Conservation (phyloP, 1,140 invertebrate species). For the Chymomyza costata region DNA sequence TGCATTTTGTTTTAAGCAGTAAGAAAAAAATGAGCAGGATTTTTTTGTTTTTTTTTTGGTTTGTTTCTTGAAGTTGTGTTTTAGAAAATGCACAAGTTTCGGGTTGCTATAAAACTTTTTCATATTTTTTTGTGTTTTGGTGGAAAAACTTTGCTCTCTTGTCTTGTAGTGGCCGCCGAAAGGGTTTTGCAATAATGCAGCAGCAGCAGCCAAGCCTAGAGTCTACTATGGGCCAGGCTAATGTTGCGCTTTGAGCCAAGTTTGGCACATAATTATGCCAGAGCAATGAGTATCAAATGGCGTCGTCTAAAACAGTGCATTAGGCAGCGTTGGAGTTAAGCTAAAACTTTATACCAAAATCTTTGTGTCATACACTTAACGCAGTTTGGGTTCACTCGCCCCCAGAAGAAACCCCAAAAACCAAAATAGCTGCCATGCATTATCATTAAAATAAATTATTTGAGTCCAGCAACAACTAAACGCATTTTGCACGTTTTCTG, state of each 20-base stretch:
- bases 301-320: too few species aligned
- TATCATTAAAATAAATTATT: slow-evolving; percentile 75
- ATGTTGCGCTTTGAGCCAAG: too few species aligned
- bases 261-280: too few species aligned
- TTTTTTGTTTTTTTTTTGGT: slow-evolving; percentile 17
- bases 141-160: slow-evolving; percentile 65
- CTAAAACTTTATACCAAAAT: too few species aligned
- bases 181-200: slow-evolving; percentile 70
- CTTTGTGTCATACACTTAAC: slow-evolving; percentile 54
- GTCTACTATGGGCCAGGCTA: too few species aligned
- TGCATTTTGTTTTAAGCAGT: slow-evolving; percentile 65
- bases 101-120: slow-evolving; percentile 66
- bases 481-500: slow-evolving; percentile 67
- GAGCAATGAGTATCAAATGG: too few species aligned
- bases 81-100: slow-evolving; percentile 69
- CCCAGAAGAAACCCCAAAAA: slow-evolving; percentile 5
- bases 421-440: slow-evolving; percentile 57
- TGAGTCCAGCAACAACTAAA: slow-evolving; percentile 54
- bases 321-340: too few species aligned
- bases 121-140: not conserved
- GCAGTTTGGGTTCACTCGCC: too few species aligned
- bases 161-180: slow-evolving; percentile 57
- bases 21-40: slow-evolving; percentile 9
- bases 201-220: too few species aligned
- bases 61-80: slow-evolving; percentile 64